phyloP scores from a whole-genome alignment of 2,888 invertebrate species.

The Cryptus viduatorius region DNA sequence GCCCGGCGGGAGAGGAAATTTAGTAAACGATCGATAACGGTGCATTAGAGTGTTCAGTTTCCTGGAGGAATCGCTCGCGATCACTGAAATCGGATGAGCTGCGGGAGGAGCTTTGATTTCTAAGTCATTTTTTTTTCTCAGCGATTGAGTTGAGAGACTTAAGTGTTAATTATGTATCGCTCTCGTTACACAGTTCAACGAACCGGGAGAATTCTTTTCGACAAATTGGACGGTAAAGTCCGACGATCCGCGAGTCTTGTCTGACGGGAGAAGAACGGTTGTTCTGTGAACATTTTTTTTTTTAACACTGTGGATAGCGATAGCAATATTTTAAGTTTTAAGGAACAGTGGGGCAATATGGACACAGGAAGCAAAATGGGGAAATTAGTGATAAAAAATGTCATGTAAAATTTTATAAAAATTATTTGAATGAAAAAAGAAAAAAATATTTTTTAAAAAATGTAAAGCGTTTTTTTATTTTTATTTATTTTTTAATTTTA shows the following conservation, averaged over 20 bases:
- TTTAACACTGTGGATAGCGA: conserved; percentile 24
- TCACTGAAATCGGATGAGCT: too few species aligned
- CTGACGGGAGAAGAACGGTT: conserved; percentile 39
- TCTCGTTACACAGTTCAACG: conserved; percentile 55
- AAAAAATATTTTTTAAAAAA: too few species aligned
- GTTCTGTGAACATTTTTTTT: conserved; percentile 15
- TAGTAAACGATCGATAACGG: conserved; percentile 56
- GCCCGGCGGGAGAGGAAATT: conserved; percentile 38
- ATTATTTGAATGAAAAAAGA: too few species aligned
- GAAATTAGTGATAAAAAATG: too few species aligned
- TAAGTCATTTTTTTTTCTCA: too few species aligned
- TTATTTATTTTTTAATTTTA: too few species aligned
- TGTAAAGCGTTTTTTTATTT: too few species aligned
- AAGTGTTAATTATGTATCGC: conserved; percentile 1
- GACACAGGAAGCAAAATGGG: too few species aligned
- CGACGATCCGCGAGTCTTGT: conserved; percentile 71
- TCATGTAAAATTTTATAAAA: too few species aligned
- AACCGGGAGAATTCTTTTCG: conserved; percentile 37
- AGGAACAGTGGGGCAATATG: too few species aligned
- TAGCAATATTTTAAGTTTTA: background rate
- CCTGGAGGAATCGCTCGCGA: conserved; percentile 42
- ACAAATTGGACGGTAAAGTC: conserved; percentile 75
- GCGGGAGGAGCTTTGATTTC: too few species aligned
- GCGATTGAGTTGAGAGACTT: too few species aligned
- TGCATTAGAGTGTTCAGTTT: conserved; percentile 47